Conservation (phyloP, 2,797 vertebrate genomes). For the Sciurus carolinensis region DNA sequence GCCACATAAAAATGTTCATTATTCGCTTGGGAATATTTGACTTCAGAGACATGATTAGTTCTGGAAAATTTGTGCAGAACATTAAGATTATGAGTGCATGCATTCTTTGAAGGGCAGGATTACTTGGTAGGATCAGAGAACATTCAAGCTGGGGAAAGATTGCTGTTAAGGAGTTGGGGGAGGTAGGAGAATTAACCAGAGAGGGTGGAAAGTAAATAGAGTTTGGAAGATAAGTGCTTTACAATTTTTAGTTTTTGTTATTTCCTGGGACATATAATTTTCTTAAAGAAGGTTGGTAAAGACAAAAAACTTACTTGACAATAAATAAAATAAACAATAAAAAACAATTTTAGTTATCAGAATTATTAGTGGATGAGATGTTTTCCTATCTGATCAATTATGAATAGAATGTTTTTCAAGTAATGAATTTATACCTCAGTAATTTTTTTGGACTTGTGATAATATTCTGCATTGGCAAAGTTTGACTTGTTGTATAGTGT, state of each 20-base stretch:
- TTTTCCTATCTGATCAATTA: constrained; percentile 47
- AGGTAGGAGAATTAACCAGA: constrained; percentile 18
- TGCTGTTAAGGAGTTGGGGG: neutral
- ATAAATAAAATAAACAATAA: neutral
- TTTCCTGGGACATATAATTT: neutral
- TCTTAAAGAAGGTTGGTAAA: constrained; percentile 43
- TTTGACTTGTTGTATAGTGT: neutral
- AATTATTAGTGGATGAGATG: constrained; percentile 22
- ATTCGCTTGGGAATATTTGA: neutral
- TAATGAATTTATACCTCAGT: neutral
- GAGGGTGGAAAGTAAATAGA: neutral
- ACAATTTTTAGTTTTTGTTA: neutral
- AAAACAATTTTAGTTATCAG: constrained; percentile 1
- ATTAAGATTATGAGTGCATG: neutral
- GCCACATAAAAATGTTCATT: neutral
- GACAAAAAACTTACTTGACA: constrained; percentile 18
- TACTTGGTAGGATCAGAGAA: neutral
- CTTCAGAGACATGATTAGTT: neutral
- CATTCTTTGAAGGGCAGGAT: constrained; percentile 13
- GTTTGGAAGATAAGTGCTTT: neutral
- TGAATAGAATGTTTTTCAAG: neutral
- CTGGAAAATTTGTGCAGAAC: neutral
- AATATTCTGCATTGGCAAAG: neutral
- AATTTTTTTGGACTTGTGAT: constrained; percentile 16
- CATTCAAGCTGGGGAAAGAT: neutral